Conservation (phyloP, 2,797 vertebrate species). For the Mus spretus region DNA sequence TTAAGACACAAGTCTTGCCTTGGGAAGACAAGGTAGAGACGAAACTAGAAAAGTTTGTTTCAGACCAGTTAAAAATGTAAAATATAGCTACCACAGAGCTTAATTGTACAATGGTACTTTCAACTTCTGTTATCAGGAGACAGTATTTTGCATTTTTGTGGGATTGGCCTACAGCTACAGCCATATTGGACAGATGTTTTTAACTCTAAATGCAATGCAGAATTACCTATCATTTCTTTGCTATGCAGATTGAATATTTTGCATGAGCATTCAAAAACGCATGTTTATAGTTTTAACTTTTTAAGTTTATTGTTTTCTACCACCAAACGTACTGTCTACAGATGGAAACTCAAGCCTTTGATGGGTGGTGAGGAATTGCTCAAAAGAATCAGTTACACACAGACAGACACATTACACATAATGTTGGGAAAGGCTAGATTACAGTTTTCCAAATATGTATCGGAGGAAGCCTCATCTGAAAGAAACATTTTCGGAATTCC, state of each 20-base stretch:
- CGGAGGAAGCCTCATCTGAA: conserved; percentile 64
- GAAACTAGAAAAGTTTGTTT: conserved; percentile 74
- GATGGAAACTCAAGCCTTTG: conserved; percentile 80
- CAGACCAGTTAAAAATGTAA: conserved; percentile 82
- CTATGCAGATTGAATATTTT: conserved; percentile 82
- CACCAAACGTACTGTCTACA: conserved; percentile 78
- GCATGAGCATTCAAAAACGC: conserved; percentile 76
- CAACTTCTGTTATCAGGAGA: conserved; percentile 72
- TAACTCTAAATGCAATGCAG: conserved; percentile 76
- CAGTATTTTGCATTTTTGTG: conserved; percentile 47
- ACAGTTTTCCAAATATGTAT: conserved; percentile 65
- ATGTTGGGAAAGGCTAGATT: conserved; percentile 61
- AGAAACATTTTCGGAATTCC: conserved; percentile 65
- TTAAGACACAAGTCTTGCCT: conserved; percentile 48
- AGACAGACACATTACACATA: conserved; percentile 68
- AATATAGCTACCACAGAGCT: conserved; percentile 75
- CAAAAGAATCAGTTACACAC: conserved; percentile 74
- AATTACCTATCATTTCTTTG: conserved; percentile 82
- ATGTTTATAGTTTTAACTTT: conserved; percentile 77
- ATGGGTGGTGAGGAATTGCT: conserved; percentile 65
- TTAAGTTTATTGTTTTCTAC: conserved; percentile 82
- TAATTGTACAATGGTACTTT: conserved; percentile 68
- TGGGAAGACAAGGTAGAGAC: conserved; percentile 72
- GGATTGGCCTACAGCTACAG: conserved; percentile 80
- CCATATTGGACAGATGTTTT: conserved; percentile 82